phyloP scores from a whole-genome alignment of 2,113 vertebrate species.

The Setophaga kirtlandii region DNA sequence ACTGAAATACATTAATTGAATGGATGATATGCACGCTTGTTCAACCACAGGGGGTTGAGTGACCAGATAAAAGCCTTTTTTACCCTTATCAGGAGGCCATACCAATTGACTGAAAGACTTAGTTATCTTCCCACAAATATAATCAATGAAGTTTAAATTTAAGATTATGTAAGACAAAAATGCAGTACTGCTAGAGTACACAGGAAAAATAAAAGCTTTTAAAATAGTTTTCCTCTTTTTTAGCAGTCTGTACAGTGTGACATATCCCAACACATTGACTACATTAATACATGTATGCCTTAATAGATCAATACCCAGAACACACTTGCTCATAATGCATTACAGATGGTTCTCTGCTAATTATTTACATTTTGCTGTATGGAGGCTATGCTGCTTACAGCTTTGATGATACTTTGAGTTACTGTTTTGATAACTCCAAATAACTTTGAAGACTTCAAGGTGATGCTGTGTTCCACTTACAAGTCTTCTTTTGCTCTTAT shows the following conservation, averaged over 20 bases:
- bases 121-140: background rate
- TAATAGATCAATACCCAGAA: slow-evolving; percentile 26
- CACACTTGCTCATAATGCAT: background rate
- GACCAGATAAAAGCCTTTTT: background rate
- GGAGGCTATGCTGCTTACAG: background rate
- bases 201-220: background rate
- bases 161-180: background rate
- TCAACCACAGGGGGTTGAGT: background rate
- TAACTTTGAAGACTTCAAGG: slow-evolving; percentile 51
- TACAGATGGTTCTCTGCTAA: slow-evolving; percentile 36
- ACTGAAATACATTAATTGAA: background rate
- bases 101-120: background rate
- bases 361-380: slow-evolving; percentile 43
- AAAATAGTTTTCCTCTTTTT: background rate
- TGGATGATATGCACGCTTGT: rapidly evolving
- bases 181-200: background rate
- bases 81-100: background rate
- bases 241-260: background rate
- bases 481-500: slow-evolving; percentile 1
- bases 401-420: slow-evolving; percentile 33
- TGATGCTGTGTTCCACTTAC: background rate
- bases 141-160: background rate
- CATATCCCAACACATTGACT: background rate
- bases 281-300: background rate
- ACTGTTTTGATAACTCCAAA: background rate